These are phyloP conservation scores for Serranus cabrilla DNA, from an alignment of 2,797 vertebrate genomes.

Conservation along the genomic window DNA sequence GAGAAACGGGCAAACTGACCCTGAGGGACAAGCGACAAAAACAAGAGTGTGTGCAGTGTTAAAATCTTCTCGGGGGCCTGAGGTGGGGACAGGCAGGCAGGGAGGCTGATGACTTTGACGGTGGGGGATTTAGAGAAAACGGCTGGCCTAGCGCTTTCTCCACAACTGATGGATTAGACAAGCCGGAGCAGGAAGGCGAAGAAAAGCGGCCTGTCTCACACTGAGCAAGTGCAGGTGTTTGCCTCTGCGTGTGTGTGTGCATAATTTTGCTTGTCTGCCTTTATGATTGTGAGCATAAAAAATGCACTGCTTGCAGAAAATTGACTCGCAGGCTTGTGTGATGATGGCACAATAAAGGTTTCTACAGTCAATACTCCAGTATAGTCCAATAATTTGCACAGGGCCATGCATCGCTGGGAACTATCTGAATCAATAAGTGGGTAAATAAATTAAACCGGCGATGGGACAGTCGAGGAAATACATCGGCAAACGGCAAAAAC, in stretches of 20 bases:
- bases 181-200: constrained; percentile 35
- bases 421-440: constrained; percentile 69
- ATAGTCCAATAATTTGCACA: constrained; percentile 59
- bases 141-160: constrained; percentile 56
- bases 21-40: not conserved
- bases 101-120: constrained; percentile 63
- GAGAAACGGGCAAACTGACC: not conserved
- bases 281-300: constrained; percentile 71
- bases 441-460: constrained; percentile 64
- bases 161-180: constrained; percentile 73
- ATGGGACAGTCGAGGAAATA: constrained; percentile 52
- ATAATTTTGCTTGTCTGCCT: constrained; percentile 69
- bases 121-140: constrained; percentile 65
- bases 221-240: constrained; percentile 51
- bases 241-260: constrained; percentile 9
- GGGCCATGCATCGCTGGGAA: constrained; percentile 62
- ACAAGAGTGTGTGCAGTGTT: constrained; percentile 6
- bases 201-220: constrained; percentile 44
- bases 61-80: constrained; percentile 8
- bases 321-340: constrained; percentile 46
- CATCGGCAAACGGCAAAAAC: constrained; percentile 36
- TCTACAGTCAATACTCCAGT: constrained; percentile 70
- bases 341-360: constrained; percentile 75
- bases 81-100: constrained; percentile 16
- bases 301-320: constrained; percentile 75